Conservation (phyloP, 2,888 invertebrate species). For the Diploptera punctata region DNA sequence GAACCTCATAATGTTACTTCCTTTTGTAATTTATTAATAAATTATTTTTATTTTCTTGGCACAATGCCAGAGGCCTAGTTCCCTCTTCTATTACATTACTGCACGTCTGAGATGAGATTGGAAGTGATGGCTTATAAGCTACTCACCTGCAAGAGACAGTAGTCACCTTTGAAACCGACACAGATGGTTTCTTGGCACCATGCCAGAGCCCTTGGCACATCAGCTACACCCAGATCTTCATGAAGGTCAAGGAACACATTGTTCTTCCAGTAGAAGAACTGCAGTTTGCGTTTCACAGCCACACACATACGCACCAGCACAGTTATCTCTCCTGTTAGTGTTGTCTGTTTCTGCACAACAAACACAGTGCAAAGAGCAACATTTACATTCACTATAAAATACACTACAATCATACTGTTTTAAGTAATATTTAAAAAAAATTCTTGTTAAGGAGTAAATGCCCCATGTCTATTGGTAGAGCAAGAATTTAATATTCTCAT, state of each 20-base stretch:
- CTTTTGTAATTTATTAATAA: too few species aligned
- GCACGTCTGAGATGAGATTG: too few species aligned
- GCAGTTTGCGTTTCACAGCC: slow-evolving; percentile 83
- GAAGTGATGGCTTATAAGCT: too few species aligned
- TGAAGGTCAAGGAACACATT: slow-evolving; percentile 77
- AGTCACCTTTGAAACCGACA: slow-evolving; percentile 86
- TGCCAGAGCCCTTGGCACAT: slow-evolving; percentile 79
- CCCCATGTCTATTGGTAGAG: too few species aligned
- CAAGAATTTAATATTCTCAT: too few species aligned
- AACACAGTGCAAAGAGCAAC: not conserved
- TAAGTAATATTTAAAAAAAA: too few species aligned
- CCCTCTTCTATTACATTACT: too few species aligned
- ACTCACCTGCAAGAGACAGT: slow-evolving; percentile 75
- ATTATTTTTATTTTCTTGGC: too few species aligned
- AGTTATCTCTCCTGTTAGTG: slow-evolving; percentile 76
- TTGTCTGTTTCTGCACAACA: slow-evolving; percentile 58
- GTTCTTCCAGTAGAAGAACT: slow-evolving; percentile 89
- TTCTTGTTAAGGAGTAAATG: too few species aligned
- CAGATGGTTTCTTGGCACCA: slow-evolving; percentile 88
- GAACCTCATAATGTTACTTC: too few species aligned
- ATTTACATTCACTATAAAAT: not conserved
- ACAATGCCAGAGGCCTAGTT: too few species aligned
- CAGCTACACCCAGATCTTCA: slow-evolving; percentile 76
- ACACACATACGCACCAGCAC: slow-evolving; percentile 86
- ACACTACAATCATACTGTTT: not conserved